phyloP scores from a whole-genome alignment of 1,140 invertebrate species.

The Neocloeon triangulifer region DNA sequence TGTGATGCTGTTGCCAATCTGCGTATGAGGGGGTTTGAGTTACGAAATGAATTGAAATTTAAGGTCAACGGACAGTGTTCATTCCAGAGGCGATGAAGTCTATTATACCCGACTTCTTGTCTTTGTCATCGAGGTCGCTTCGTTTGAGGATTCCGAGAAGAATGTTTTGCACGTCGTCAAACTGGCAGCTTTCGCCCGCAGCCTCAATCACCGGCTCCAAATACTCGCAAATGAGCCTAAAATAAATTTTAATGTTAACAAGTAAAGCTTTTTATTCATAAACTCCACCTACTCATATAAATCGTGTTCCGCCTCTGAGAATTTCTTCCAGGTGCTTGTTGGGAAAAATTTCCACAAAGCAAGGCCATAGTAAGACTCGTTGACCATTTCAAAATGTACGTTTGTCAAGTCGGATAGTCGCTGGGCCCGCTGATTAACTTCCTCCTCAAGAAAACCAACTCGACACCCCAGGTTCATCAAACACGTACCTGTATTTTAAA shows the following conservation, averaged over 20 bases:
- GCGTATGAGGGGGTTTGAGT: constrained; percentile 11
- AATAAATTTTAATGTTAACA: too few species aligned
- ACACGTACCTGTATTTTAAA: constrained; percentile 31
- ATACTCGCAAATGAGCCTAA: constrained; percentile 15
- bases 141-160: constrained; percentile 50
- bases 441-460: constrained; percentile 49
- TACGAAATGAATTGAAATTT: constrained; percentile 1
- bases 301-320: constrained; percentile 48
- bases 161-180: constrained; percentile 37
- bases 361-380: constrained; percentile 59
- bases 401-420: constrained; percentile 43
- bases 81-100: constrained; percentile 73
- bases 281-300: constrained; percentile 53
- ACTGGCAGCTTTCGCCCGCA: constrained; percentile 19
- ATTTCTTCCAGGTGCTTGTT: constrained; percentile 43
- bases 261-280: too few species aligned
- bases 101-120: constrained; percentile 63
- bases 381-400: constrained; percentile 44
- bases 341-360: constrained; percentile 63
- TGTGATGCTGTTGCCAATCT: constrained; percentile 60
- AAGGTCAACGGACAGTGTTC: constrained; percentile 36
- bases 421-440: constrained; percentile 18
- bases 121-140: constrained; percentile 42
- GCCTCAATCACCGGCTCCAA: constrained; percentile 36
- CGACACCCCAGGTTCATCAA: constrained; percentile 50